phyloP scores from a whole-genome alignment of 2,113 vertebrate species.

The Polyodon spathula region DNA sequence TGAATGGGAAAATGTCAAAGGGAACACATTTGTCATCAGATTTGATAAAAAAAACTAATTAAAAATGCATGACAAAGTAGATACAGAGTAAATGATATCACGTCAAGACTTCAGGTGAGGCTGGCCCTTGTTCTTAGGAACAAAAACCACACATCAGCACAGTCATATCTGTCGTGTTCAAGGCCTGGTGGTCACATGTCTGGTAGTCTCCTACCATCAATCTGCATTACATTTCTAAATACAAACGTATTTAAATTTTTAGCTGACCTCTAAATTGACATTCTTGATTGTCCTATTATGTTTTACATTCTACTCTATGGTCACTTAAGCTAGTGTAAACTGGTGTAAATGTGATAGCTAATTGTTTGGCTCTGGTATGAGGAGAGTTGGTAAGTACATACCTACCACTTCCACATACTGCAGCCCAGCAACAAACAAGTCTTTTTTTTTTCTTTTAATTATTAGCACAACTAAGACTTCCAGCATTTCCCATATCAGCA shows the following conservation, averaged over 20 bases:
- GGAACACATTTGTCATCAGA: too few species aligned
- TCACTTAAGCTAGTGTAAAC: background rate
- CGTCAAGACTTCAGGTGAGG: too few species aligned
- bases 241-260: background rate
- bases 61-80: too few species aligned
- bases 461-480: background rate
- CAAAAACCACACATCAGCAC: too few species aligned
- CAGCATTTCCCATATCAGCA: background rate
- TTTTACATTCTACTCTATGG: background rate
- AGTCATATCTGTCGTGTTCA: background rate
- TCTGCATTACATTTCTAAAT: background rate
- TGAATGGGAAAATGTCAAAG: too few species aligned
- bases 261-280: conserved; percentile 1
- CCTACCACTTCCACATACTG: background rate
- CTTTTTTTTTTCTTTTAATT: background rate
- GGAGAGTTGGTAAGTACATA: background rate
- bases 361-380: background rate
- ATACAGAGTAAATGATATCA: too few species aligned
- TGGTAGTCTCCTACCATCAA: background rate
- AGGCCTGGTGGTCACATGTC: conserved; percentile 5
- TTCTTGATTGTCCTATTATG: background rate
- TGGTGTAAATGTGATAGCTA: background rate
- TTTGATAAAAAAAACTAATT: too few species aligned
- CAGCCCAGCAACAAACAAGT: background rate
- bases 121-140: too few species aligned